Conservation (phyloP, 2,113 vertebrate genomes). For the Cheirogaleus medius region DNA sequence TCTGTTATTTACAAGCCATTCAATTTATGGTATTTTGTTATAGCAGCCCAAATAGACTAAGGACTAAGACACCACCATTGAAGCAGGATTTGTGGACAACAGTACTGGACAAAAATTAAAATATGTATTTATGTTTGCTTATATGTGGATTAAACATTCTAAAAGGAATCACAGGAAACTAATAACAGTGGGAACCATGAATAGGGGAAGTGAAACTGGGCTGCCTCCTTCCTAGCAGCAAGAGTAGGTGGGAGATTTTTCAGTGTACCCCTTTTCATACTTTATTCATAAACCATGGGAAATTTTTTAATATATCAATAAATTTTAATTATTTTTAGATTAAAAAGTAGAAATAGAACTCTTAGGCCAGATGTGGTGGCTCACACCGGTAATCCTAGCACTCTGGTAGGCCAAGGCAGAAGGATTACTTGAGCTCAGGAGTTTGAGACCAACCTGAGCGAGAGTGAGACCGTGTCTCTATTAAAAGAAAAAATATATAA, state of each 20-base stretch:
- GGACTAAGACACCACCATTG: background rate
- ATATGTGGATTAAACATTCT: background rate
- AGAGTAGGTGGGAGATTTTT: background rate
- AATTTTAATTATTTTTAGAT: background rate
- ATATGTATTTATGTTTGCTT: background rate
- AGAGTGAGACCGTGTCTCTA: too few species aligned
- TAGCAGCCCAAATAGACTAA: background rate
- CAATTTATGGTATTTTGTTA: background rate
- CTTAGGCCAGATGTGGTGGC: too few species aligned
- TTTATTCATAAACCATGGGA: background rate
- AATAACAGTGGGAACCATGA: too few species aligned
- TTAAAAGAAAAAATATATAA: too few species aligned
- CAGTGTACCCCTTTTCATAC: background rate
- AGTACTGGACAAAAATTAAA: background rate
- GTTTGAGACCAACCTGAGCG: too few species aligned
- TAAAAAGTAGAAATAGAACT: background rate
- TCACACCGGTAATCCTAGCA: too few species aligned
- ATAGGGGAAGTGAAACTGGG: background rate
- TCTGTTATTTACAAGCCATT: background rate
- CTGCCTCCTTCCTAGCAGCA: background rate
- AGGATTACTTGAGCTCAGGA: too few species aligned
- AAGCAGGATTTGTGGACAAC: background rate
- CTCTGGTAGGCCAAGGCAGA: too few species aligned
- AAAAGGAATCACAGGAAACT: background rate
- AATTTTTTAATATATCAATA: background rate